phyloP scores from a whole-genome alignment of 1,140 invertebrate species.

The Telenomus remus region DNA sequence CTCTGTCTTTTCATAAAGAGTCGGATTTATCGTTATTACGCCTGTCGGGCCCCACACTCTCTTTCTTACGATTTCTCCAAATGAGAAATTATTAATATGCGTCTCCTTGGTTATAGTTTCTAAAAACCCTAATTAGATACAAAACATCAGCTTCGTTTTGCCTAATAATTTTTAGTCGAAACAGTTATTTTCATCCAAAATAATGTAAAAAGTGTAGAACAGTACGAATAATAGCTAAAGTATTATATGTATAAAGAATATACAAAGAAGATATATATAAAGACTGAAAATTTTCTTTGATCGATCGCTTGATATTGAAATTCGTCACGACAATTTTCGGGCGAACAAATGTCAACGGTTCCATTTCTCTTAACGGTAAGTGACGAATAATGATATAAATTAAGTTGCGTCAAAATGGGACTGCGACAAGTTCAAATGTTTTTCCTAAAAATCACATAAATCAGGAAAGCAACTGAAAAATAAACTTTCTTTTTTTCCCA shows the following conservation, averaged over 20 bases:
- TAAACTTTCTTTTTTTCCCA: slow-evolving; percentile 42
- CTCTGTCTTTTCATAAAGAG: slow-evolving; percentile 58
- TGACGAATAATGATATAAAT: slow-evolving; percentile 52
- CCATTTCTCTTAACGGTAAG: slow-evolving; percentile 50
- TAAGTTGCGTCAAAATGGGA: slow-evolving; percentile 37
- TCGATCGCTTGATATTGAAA: no score
- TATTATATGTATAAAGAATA: no score
- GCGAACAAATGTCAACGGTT: no score
- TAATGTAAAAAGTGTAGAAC: no score
- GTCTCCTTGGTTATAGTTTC: not conserved
- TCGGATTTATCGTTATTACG: slow-evolving; percentile 56
- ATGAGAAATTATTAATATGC: slow-evolving; percentile 19
- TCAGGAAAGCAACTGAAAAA: slow-evolving; percentile 30
- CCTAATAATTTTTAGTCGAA: no score
- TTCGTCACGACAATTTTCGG: no score
- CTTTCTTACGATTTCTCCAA: slow-evolving; percentile 4
- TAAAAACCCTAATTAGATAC: not conserved
- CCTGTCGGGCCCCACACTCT: not conserved
- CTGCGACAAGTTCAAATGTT: slow-evolving; percentile 39
- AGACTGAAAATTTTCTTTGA: no score
- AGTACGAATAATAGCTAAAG: no score
- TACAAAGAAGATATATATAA: no score
- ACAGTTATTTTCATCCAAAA: no score
- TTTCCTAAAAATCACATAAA: slow-evolving; percentile 43
- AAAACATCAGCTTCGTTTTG: no score